These are phyloP conservation scores for Torymus tubicola DNA, from an alignment of 2,888 invertebrate genomes.

Conservation along the genomic window DNA sequence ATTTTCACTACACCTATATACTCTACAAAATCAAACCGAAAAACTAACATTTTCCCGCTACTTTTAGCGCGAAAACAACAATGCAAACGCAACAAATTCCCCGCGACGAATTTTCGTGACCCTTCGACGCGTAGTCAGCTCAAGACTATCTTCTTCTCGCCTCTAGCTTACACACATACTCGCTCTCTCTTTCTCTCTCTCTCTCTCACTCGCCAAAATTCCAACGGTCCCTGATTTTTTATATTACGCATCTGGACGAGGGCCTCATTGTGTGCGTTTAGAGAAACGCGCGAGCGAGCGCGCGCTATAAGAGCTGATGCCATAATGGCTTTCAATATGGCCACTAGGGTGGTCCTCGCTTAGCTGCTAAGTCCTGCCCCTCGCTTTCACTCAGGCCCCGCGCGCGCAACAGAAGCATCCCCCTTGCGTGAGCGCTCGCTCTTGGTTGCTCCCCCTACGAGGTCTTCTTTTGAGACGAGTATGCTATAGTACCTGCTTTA, in stretches of 20 bases:
- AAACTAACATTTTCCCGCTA: background rate
- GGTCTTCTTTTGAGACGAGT: background rate
- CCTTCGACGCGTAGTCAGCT: slow-evolving; percentile 67
- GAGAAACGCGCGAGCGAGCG: slow-evolving; percentile 48
- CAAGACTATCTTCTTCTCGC: slow-evolving; percentile 66
- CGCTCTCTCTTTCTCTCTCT: no score
- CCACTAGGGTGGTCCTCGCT: slow-evolving; percentile 74
- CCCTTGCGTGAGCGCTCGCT: slow-evolving; percentile 14
- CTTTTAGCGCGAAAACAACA: background rate
- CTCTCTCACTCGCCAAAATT: slow-evolving; percentile 58
- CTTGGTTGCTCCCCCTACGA: slow-evolving; percentile 40
- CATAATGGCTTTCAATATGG: slow-evolving; percentile 72
- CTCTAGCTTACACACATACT: no score
- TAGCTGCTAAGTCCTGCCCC: slow-evolving; percentile 70
- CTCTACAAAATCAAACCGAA: no score
- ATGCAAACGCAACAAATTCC: background rate
- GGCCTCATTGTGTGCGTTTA: slow-evolving; percentile 59
- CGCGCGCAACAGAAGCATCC: slow-evolving; percentile 44
- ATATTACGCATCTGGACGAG: slow-evolving; percentile 62
- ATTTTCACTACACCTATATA: background rate
- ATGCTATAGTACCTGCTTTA: slow-evolving; percentile 49
- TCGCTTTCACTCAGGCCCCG: slow-evolving; percentile 61
- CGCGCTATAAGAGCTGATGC: slow-evolving; percentile 66
- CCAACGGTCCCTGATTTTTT: slow-evolving; percentile 63
- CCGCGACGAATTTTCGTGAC: slow-evolving; percentile 67